Evolutionary conservation across 2,797 vertebrate genomes (phyloP), one percentile per base, ranked within the genome.

Genomic region (Lagocephalus sceleratus): DNA sequence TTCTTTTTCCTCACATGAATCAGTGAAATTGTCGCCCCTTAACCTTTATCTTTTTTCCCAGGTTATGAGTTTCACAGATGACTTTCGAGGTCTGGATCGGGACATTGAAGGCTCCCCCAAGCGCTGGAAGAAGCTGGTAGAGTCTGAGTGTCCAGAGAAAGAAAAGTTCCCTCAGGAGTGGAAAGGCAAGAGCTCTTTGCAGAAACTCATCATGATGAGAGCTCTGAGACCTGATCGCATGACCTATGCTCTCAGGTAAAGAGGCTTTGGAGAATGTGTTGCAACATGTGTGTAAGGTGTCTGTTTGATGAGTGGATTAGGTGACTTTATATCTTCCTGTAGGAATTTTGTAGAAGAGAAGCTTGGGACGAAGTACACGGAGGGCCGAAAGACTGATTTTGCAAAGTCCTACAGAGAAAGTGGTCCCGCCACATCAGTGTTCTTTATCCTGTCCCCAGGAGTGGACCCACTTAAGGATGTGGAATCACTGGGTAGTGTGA

Each of bases 281-380:
- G 32, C 8, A 4, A 25, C 11, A 46, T 46, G 40, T 15, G 6
- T 46, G 21, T 6, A 23, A 17, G 11, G 11, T 17, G 41, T 42
- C 41, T 42, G n/a, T 8, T 14, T 5, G 19, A 44, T 44, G 20
- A 44, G 2, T 15, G 12, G 43, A 22, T 15, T 6, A 20, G 20
- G 19, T 44, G 20, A 20, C 9, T 29, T 29, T 29, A 29, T 45
- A 40, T 3, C 29, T 14, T 23, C 20, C 10, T 52, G 3, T 23
- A 92, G 91, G 76, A 92, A 90, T 76, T 94, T 92, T 86, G 90
- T 92, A 64, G 78, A 83, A 73, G 90, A 89, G 66, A 92, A 91
- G 69, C 87, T 93, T 11, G 88, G 88, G 42, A 85, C 85, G 45
- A 91, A 92, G 62, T 88, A 90, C 20, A 87, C 82, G 2, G 90